A percentile compares a stretch with the other conserved stretches of the same genome.
phyloP scores from a whole-genome alignment of 2,113 vertebrate genomes.

The Abramis brama region DNA sequence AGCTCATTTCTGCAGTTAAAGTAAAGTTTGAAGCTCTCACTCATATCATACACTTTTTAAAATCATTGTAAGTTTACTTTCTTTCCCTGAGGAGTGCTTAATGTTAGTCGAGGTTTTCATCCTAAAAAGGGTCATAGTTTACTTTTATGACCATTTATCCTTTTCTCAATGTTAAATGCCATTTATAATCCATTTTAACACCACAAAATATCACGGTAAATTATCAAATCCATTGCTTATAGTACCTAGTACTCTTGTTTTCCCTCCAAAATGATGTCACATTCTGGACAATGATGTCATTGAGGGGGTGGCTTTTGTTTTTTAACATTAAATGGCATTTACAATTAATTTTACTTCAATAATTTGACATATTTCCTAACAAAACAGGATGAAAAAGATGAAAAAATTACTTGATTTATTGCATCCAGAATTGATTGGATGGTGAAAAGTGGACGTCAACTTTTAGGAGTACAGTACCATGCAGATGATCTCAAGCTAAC shows the following conservation, averaged over 20 bases:
- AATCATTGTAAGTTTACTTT: not conserved
- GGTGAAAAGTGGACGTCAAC: not conserved
- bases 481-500: no score
- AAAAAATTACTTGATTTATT: not conserved
- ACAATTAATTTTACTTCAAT: not conserved
- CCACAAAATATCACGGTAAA: no score
- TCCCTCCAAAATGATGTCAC: no score
- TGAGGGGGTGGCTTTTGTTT: not conserved
- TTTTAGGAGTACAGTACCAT: no score
- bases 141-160: not conserved
- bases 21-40: not conserved
- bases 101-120: not conserved
- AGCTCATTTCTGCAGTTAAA: conserved; percentile 8
- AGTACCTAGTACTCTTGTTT: no score
- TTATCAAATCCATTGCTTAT: no score
- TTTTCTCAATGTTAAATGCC: not conserved
- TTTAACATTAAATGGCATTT: not conserved
- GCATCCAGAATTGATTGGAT: not conserved
- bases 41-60: not conserved
- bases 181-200: not conserved
- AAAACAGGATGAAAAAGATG: not conserved
- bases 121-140: not conserved
- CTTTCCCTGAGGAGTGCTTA: not conserved
- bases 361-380: not conserved
- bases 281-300: no score